Evolutionary conservation across 2,797 vertebrate species (phyloP).

Genomic region (Gambusia yucatana): DNA sequence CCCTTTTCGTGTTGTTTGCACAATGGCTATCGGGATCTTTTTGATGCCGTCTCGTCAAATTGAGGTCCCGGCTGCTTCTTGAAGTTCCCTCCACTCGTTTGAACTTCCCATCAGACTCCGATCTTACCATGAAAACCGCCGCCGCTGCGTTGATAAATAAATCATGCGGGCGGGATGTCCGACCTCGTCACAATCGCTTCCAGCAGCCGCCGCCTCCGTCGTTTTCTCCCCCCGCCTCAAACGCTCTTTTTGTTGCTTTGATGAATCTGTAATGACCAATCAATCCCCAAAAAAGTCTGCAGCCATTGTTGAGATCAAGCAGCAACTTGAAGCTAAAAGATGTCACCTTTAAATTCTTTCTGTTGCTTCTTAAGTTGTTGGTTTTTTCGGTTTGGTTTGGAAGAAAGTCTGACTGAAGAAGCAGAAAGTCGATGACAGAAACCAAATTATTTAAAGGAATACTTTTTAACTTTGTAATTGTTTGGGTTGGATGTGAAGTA

Average conservation of each 20-base stretch:
- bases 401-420: conserved; percentile 11
- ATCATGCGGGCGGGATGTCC: conserved; percentile 65
- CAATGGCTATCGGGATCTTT: conserved; percentile 62
- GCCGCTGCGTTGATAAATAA: conserved; percentile 70
- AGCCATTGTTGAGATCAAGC: conserved; percentile 15
- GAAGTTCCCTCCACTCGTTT: conserved; percentile 32
- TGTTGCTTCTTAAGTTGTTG: conserved; percentile 13
- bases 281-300: conserved; percentile 25
- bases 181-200: conserved; percentile 53
- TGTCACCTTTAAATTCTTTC: conserved; percentile 48
- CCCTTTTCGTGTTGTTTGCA: conserved; percentile 66
- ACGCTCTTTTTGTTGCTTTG: conserved; percentile 36
- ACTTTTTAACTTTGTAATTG: background rate
- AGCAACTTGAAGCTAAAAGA: conserved; percentile 30
- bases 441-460: background rate
- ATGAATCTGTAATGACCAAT: conserved; percentile 46
- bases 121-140: conserved; percentile 56
- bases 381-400: background rate
- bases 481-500: background rate
- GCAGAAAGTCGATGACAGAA: conserved; percentile 13
- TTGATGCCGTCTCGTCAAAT: conserved; percentile 63
- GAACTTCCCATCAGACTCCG: conserved; percentile 44
- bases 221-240: conserved; percentile 2
- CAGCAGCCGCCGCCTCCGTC: conserved; percentile 13
- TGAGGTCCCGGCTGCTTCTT: conserved; percentile 65